Evolutionary conservation across 2,113 vertebrate species (phyloP), one percentile per base, ranked within the genome.

Genomic region (Megaleporinus macrocephalus): DNA sequence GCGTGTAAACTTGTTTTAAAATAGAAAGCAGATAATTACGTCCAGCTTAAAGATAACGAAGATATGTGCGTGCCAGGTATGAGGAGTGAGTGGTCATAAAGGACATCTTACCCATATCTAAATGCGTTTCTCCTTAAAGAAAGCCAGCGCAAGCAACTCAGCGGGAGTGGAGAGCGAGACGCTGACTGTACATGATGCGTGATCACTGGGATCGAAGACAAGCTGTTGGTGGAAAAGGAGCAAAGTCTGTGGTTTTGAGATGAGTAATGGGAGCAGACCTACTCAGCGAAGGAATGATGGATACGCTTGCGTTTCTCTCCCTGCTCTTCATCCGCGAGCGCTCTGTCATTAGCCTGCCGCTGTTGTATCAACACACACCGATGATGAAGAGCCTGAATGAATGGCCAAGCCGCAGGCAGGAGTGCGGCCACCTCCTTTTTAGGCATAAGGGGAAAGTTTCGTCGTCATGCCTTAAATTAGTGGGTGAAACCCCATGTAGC

Each of bases 291-390:
- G 26, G 30, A 53, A 24, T 69, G 81, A 83, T 65, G 76, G 78
- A 87, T 80, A 53, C 26, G 16, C 30, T n/a, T 70, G 5, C 20
- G 49, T 57, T 59, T 41, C 53, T 16, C 18, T 51, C n/a, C 26
- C 16, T 18, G 13, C 11, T 61, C 47, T 53, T 44, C 29, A 22
- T 53, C 76, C 76, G 65, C 27, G 1, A 36, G 33, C 71, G 69
- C 73, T 63, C 76, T 82, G 70, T 87, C 79, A 81, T 79, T 78
- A 83, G 15, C 16, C 68, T 29, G 5, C 55, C 75, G 55, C 82
- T 62, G 75, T 78, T 80, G 70, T 33, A 79, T 87, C 83, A 80
- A 85, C 86, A 76, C 68, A 27, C 71, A 49, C 3, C 16, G 27
- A 44, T 59, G 73, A 72, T 55, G 22, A 69, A 85, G 71, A 76